These are phyloP conservation scores for Drusus annulatus DNA, from an alignment of 1,140 invertebrate genomes.

Conservation along the genomic window DNA sequence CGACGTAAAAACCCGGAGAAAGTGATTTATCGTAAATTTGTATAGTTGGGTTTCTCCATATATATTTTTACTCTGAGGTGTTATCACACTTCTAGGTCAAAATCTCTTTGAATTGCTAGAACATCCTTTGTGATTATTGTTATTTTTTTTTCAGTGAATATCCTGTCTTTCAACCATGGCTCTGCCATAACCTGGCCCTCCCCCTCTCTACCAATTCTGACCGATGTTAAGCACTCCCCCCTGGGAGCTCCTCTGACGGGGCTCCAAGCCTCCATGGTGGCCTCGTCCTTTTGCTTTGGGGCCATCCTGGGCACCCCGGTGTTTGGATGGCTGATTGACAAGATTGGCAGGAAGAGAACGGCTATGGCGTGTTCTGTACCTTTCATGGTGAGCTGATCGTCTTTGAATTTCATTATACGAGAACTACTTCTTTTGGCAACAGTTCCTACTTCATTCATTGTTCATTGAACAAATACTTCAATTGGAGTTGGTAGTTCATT, in stretches of 20 bases:
- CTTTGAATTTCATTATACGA: too few relatives aligned
- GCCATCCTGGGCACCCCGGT: conserved; percentile 54
- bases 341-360: conserved; percentile 71
- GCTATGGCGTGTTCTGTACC: conserved; percentile 10
- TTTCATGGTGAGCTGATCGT: conserved; percentile 26
- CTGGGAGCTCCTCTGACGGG: conserved; percentile 58
- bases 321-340: conserved; percentile 66
- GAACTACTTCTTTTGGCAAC: too few relatives aligned
- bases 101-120: too few relatives aligned
- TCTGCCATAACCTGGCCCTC: conserved; percentile 63
- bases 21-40: too few relatives aligned
- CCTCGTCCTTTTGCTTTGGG: conserved; percentile 70
- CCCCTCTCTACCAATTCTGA: conserved; percentile 60
- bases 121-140: too few relatives aligned
- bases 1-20: too few relatives aligned
- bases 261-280: conserved; percentile 72
- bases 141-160: conserved; percentile 60
- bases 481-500: too few relatives aligned
- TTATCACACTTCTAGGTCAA: too few relatives aligned
- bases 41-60: too few relatives aligned
- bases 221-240: conserved; percentile 58
- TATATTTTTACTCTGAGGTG: too few relatives aligned
- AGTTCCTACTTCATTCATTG: too few relatives aligned
- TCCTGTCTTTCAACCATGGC: conserved; percentile 61
- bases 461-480: too few relatives aligned